phyloP scores from a whole-genome alignment of 2,797 vertebrate genomes.

The Sebastes umbrosus region DNA sequence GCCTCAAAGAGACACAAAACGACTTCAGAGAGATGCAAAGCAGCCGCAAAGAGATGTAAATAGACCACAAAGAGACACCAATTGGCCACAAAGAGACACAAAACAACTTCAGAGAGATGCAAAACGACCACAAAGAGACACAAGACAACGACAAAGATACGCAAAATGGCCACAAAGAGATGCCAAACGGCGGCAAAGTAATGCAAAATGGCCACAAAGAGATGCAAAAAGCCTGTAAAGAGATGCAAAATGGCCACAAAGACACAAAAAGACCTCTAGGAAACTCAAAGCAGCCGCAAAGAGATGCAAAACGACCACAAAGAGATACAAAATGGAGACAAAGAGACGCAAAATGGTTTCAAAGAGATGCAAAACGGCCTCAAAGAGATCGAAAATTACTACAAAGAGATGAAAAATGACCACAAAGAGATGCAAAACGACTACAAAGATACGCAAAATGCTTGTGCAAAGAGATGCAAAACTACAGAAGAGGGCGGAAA shows the following conservation, averaged over 20 bases:
- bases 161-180: no score
- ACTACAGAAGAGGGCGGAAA: no score
- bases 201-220: not conserved
- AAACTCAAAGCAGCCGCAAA: not conserved
- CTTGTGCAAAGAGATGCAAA: no score
- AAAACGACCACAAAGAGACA: not conserved
- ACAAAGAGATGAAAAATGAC: not conserved
- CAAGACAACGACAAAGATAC: not conserved
- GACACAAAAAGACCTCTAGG: no score
- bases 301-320: not conserved
- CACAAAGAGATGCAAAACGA: fast-evolving
- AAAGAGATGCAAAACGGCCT: not conserved
- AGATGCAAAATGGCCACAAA: not conserved
- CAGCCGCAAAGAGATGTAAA: not conserved
- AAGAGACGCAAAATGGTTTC: not conserved
- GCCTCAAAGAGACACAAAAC: not conserved
- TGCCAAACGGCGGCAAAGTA: not conserved
- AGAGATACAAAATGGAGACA: not conserved
- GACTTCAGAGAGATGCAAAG: not conserved
- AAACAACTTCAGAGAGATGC: no score
- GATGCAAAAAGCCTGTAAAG: not conserved
- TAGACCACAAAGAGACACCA: not conserved
- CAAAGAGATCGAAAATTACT: not conserved
- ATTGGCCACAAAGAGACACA: not conserved
- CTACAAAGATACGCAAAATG: not conserved